Conservation (phyloP, 2,888 invertebrate species). For the Drosophila parthenogenetica region DNA sequence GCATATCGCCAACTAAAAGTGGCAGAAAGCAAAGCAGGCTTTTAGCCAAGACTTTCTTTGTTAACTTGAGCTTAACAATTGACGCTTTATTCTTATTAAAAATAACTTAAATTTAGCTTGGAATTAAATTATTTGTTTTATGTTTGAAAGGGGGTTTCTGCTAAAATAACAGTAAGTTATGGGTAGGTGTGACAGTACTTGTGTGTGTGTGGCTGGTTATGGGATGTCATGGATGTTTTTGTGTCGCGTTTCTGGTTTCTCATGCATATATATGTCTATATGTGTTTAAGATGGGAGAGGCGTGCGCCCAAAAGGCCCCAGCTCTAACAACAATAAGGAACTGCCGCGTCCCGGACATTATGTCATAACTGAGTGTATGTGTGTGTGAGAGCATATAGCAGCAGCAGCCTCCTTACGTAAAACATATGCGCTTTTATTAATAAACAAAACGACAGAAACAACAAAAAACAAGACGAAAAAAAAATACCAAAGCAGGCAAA, state of each 20-base stretch:
- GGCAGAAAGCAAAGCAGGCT: background rate
- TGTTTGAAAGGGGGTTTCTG: background rate
- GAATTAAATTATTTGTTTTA: background rate
- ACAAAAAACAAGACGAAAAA: slow-evolving; percentile 13
- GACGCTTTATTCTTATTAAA: too few relatives aligned
- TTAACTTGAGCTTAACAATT: background rate
- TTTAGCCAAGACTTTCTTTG: slow-evolving; percentile 4
- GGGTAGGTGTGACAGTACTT: background rate
- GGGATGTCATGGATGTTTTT: slow-evolving; percentile 20
- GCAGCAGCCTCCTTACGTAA: slow-evolving; percentile 74
- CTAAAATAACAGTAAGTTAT: background rate
- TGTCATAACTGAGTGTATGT: slow-evolving; percentile 55
- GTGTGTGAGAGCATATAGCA: slow-evolving; percentile 32
- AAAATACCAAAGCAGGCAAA: slow-evolving; percentile 15
- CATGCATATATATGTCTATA: slow-evolving; percentile 33
- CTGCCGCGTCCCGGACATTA: slow-evolving; percentile 68
- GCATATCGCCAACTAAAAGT: slow-evolving; percentile 23
- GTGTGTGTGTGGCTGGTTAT: slow-evolving; percentile 17
- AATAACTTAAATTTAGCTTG: too few relatives aligned
- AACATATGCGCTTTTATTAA: slow-evolving; percentile 70
- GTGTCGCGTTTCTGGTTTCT: slow-evolving; percentile 48
- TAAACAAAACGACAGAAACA: slow-evolving; percentile 59
- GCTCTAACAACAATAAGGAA: slow-evolving; percentile 66
- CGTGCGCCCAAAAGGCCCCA: slow-evolving; percentile 44
- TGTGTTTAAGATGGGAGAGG: slow-evolving; percentile 43